Conservation (phyloP, 92 coral and sea anemone genomes). For the Epizoanthus scotinus region DNA sequence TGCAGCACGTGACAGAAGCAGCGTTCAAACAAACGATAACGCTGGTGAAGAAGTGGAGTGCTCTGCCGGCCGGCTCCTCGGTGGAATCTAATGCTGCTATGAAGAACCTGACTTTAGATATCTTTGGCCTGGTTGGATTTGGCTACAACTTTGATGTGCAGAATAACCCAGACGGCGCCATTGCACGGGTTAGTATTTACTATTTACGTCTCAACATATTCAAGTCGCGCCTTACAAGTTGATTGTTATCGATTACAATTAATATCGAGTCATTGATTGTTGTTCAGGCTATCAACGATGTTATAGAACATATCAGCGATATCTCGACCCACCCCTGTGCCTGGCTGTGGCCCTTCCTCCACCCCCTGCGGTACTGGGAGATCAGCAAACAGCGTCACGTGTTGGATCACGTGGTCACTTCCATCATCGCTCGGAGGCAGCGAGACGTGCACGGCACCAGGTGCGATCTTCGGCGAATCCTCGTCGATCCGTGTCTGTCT, state of each 20-base stretch:
- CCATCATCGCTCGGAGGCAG: constrained; percentile 27
- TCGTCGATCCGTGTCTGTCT: too few species aligned
- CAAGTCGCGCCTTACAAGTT: too few species aligned
- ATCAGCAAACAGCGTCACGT: constrained; percentile 25
- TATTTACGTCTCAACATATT: too few species aligned
- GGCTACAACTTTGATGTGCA: constrained; percentile 37
- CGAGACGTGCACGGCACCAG: constrained; percentile 33
- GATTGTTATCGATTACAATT: too few species aligned
- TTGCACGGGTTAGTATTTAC: constrained; percentile 3
- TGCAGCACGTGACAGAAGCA: constrained; percentile 33
- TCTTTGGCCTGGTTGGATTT: constrained; percentile 35
- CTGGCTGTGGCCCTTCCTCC: constrained; percentile 34
- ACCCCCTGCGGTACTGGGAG: constrained; percentile 23
- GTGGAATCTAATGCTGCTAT: constrained; percentile 29
- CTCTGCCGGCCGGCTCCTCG: constrained; percentile 17
- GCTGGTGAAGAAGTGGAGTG: constrained; percentile 22
- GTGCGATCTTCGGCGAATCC: neutral
- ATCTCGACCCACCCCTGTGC: constrained; percentile 32
- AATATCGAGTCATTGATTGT: neutral
- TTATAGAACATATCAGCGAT: constrained; percentile 36
- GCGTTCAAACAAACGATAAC: constrained; percentile 27
- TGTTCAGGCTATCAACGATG: constrained; percentile 30
- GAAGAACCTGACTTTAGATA: constrained; percentile 30
- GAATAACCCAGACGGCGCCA: constrained; percentile 29
- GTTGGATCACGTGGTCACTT: constrained; percentile 16